A percentile compares a stretch with the other conserved stretches of the same genome.
phyloP scores from a whole-genome alignment of 2,797 vertebrate species.

The Apogon talboti region DNA sequence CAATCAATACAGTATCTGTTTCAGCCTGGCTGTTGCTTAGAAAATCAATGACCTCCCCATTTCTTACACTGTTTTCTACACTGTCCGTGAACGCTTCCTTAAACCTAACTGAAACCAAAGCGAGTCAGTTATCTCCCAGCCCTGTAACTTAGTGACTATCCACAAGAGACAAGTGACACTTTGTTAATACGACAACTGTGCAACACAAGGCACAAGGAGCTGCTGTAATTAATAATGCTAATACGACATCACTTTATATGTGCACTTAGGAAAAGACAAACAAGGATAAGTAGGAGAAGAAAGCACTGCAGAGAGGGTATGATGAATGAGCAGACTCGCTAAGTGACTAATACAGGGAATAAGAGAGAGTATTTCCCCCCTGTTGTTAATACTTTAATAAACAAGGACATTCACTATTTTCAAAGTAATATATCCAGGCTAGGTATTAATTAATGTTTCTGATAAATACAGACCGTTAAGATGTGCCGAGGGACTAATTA shows the following conservation, averaged over 20 bases:
- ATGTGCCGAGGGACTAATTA: constrained; percentile 87
- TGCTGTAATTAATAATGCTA: constrained; percentile 73
- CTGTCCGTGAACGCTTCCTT: constrained; percentile 44
- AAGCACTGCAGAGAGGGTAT: constrained; percentile 56
- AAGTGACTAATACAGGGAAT: constrained; percentile 76
- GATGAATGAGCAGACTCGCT: constrained; percentile 70
- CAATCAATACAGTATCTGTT: constrained; percentile 73
- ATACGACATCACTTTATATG: constrained; percentile 71
- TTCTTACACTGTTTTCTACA: constrained; percentile 64
- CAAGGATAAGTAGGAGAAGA: constrained; percentile 69
- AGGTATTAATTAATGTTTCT: constrained; percentile 83
- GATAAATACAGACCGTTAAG: constrained; percentile 83
- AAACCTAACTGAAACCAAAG: constrained; percentile 40
- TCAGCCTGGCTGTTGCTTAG: constrained; percentile 54
- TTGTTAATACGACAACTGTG: constrained; percentile 54
- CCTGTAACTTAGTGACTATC: constrained; percentile 16
- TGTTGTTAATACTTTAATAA: constrained; percentile 80
- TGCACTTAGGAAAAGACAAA: constrained; percentile 74
- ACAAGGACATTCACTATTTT: constrained; percentile 78
- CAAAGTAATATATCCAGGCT: constrained; percentile 80
- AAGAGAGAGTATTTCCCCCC: constrained; percentile 60
- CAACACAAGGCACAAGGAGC: constrained; percentile 33
- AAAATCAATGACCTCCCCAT: constrained; percentile 72
- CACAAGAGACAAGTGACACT: constrained; percentile 51
- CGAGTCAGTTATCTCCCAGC: constrained; percentile 22